Conservation (phyloP, 2,113 vertebrate genomes). For the Ictalurus punctatus region DNA sequence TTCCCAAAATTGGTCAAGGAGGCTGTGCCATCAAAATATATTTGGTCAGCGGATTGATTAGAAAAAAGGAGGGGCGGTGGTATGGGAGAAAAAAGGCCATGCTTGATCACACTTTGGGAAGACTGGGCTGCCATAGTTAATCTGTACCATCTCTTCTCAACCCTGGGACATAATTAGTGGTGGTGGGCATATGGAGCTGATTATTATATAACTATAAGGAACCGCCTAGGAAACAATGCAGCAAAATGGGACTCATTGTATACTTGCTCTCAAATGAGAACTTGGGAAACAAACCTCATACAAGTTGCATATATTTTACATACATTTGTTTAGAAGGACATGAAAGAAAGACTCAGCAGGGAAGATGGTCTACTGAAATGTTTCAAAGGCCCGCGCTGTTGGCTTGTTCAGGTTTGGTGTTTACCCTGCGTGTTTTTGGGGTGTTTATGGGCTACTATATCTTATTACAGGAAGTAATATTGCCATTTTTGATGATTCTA, state of each 20-base stretch:
- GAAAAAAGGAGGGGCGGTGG: constrained; percentile 52
- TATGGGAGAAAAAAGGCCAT: constrained; percentile 46
- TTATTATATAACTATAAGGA: constrained; percentile 70
- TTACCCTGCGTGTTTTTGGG: neutral
- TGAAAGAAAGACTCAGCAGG: neutral
- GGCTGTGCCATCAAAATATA: constrained; percentile 69
- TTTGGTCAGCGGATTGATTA: constrained; percentile 65
- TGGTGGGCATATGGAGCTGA: constrained; percentile 70
- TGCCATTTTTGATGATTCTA: constrained; percentile 16
- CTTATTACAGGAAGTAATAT: neutral
- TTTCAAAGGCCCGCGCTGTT: constrained; percentile 21
- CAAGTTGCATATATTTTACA: constrained; percentile 32
- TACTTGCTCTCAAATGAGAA: constrained; percentile 47
- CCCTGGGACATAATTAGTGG: constrained; percentile 58
- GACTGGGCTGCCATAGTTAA: constrained; percentile 51
- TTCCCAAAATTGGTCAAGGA: constrained; percentile 83
- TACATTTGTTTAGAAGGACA: constrained; percentile 36
- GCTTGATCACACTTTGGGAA: constrained; percentile 66
- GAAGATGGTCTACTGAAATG: constrained; percentile 24
- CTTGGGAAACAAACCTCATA: constrained; percentile 32
- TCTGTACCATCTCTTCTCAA: constrained; percentile 40
- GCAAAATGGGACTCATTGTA: constrained; percentile 41
- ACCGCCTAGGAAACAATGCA: constrained; percentile 57
- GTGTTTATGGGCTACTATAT: neutral
- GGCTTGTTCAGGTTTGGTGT: constrained; percentile 15